Conservation (phyloP, 1,140 invertebrate species). For the Phortica variegata region DNA sequence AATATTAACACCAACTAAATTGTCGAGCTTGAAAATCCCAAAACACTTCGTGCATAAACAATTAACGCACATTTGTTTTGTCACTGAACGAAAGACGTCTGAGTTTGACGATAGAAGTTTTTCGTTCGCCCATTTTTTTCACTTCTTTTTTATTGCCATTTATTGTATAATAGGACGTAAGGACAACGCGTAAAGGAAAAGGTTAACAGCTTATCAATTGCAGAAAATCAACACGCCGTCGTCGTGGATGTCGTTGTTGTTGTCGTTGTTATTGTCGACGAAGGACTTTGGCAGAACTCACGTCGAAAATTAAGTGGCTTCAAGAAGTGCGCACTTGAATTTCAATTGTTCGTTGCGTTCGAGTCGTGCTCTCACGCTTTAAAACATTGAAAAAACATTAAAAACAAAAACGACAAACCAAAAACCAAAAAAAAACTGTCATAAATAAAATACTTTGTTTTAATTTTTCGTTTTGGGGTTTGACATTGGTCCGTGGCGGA, state of each 20-base stretch:
- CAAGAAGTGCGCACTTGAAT: slow-evolving; percentile 35
- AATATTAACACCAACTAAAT: slow-evolving; percentile 4
- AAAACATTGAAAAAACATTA: no score
- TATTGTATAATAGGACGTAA: no score
- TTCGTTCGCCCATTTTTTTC: no score
- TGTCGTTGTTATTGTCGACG: neutral
- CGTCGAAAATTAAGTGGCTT: slow-evolving; percentile 28
- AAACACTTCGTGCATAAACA: slow-evolving; percentile 7
- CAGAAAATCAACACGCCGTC: neutral
- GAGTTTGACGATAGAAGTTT: no score
- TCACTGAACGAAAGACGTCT: no score
- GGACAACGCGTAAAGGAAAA: no score
- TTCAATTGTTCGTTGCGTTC: no score
- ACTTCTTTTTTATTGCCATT: no score
- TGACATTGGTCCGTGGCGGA: no score
- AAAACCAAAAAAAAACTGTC: slow-evolving; percentile 9
- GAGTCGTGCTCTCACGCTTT: no score
- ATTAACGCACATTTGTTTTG: slow-evolving; percentile 15
- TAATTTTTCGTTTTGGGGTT: slow-evolving; percentile 12
- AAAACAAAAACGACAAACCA: no score
- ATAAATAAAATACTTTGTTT: slow-evolving; percentile 19
- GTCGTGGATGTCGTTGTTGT: slow-evolving; percentile 15
- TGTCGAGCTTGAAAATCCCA: neutral
- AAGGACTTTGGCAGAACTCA: neutral
- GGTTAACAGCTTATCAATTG: no score